Conservation (phyloP, 2,888 invertebrate genomes). For the Celastrina argiolus region DNA sequence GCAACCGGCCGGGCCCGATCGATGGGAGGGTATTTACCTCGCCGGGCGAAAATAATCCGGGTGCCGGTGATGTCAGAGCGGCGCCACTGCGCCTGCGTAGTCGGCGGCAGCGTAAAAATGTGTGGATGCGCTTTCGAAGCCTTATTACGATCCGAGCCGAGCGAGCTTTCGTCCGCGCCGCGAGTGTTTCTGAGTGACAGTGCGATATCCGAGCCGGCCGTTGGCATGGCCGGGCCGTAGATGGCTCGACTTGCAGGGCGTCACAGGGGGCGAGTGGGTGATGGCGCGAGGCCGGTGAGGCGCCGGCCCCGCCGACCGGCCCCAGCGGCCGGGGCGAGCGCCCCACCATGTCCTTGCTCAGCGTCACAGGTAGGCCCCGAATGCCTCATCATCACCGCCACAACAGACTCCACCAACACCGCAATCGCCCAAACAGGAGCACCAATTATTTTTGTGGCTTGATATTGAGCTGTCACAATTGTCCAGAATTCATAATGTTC, state of each 20-base stretch:
- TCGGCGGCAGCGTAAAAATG: constrained; percentile 41
- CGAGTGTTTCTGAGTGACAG: constrained; percentile 35
- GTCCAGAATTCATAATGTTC: not conserved
- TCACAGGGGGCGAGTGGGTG: constrained; percentile 64
- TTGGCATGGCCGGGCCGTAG: constrained; percentile 36
- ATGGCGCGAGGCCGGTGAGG: constrained; percentile 77
- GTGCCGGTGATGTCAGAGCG: constrained; percentile 72
- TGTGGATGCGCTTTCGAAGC: constrained; percentile 44
- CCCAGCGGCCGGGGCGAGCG: constrained; percentile 60
- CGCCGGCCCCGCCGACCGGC: constrained; percentile 77
- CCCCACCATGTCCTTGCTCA: constrained; percentile 77
- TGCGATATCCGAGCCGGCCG: constrained; percentile 19
- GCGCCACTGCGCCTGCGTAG: constrained; percentile 38
- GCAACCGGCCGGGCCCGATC: constrained; percentile 74
- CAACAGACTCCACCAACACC: not conserved
- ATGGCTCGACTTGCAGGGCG: constrained; percentile 48
- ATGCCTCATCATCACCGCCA: not conserved
- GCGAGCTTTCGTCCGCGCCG: constrained; percentile 40
- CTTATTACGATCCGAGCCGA: constrained; percentile 40
- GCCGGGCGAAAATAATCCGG: constrained; percentile 76
- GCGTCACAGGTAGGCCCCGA: constrained; percentile 71
- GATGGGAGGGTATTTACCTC: constrained; percentile 78
- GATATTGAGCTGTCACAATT: too few species aligned
- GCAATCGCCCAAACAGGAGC: not conserved
- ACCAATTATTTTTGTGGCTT: too few species aligned